Base-by-base conservation (phyloP, 2,888 invertebrate genomes). In the Drosophila diplacantha region DNA sequence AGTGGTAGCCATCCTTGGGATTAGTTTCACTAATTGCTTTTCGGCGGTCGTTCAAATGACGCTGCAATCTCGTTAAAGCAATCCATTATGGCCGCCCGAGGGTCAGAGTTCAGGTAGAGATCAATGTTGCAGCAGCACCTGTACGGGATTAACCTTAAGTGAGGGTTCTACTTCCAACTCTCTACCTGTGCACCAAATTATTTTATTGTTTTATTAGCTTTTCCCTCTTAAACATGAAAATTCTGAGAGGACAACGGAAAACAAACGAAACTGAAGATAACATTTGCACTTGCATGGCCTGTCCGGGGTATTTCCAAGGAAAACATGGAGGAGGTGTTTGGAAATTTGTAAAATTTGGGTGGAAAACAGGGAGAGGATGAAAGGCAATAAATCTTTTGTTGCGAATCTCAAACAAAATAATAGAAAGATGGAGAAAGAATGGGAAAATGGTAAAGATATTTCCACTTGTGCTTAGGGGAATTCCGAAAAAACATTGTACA, bases 191-290 rank as follows among this genome's bases (percentile, higher is more conserved):
- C 24, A 62, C 67, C 56, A 66, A 61, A 75, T 75, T 66, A 58
- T 61, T 83, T 79, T 83, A 79, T 66, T 71, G 58, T 65, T 79
- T 79, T 79, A 79, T 79, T 83, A 67, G 71, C 73, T 73, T 69
- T 75, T 67, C 35, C 34, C 41, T 20, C 20, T 29, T 63, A 31
- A 46, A 31, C 34, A 35, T 20, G 12, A 43, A 41, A 49, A 18
- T 35, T 35, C 52, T 24, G 16, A n/a, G 11, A 20, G 41, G 29
- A 51, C 64, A 69, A 63, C 52, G 60, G 58, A 55, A 52, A 26
- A 34, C 37, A 51, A 51, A 67, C 46, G 60, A 52, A 52, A 35
- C 32, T 20, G 20, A 26, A 35, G 47, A 61, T 46, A 35, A 14
- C 34, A 57, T 54, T 57, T 57, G 50, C 69, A 69, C 69, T 69